Evolutionary conservation across 2,113 vertebrate genomes (phyloP).

Genomic region (Myiozetetes cayanensis): DNA sequence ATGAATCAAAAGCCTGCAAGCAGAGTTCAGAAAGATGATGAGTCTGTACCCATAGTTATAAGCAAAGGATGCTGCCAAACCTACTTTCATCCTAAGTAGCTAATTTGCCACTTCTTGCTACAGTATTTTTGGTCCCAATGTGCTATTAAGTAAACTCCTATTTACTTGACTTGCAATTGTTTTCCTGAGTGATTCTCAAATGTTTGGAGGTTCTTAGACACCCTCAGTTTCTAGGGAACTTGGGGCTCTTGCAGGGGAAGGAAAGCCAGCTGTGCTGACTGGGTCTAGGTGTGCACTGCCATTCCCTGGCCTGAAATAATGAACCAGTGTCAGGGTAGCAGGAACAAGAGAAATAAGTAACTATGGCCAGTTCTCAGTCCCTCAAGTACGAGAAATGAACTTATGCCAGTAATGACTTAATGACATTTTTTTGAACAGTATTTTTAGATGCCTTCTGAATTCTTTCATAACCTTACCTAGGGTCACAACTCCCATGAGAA

Average conservation of each 20-base stretch:
- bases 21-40: background rate
- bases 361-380: background rate
- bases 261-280: background rate
- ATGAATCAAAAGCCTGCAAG: background rate
- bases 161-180: background rate
- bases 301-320: background rate
- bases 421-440: background rate
- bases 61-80: background rate
- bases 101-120: background rate
- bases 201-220: background rate
- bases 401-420: background rate
- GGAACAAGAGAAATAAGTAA: background rate
- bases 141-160: background rate
- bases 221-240: background rate
- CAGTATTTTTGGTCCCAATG: background rate
- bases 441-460: background rate
- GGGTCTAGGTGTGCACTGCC: background rate
- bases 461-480: background rate
- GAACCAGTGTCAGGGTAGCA: background rate
- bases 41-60: background rate
- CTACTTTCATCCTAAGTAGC: background rate
- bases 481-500: background rate
- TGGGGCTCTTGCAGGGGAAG: background rate
- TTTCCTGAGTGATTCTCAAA: background rate
- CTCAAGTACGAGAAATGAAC: rapidly evolving